These are phyloP conservation scores for Galagoides demidoff DNA, from an alignment of 2,797 vertebrate species.

Conservation along the genomic window DNA sequence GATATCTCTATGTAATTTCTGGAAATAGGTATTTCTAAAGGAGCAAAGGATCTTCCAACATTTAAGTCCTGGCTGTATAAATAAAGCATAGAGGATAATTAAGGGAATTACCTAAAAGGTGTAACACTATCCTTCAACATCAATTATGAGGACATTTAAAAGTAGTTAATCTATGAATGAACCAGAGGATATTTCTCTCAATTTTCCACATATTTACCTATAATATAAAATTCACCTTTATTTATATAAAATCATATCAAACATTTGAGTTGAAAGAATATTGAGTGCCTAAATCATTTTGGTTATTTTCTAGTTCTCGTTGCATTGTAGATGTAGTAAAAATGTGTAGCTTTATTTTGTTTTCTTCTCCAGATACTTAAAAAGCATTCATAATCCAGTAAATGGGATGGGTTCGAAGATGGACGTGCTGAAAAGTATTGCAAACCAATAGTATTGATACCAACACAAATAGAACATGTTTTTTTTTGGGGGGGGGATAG, in stretches of 20 bases:
- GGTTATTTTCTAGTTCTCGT: not conserved
- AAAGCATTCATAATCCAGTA: not conserved
- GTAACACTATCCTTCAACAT: not conserved
- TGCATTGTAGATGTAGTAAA: not conserved
- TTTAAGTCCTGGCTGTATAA: not conserved
- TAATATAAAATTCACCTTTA: not conserved
- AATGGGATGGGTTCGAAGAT: not conserved
- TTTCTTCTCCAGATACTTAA: not conserved
- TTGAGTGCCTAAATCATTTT: not conserved
- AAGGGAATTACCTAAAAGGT: not conserved
- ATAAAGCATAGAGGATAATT: not conserved
- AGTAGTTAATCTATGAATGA: not conserved
- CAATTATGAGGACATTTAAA: not conserved
- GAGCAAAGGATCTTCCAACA: not conserved
- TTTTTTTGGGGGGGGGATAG: not conserved
- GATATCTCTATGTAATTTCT: constrained; percentile 6
- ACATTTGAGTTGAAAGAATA: not conserved
- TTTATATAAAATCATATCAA: not conserved
- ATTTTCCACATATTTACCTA: not conserved
- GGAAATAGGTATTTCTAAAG: not conserved
- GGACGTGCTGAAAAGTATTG: not conserved
- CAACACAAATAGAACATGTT: not conserved
- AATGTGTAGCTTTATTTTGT: not conserved
- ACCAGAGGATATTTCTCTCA: not conserved
- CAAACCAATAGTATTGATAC: not conserved